Percentiles rank a stretch among this genome's conserved stretches.
These are phyloP conservation scores for Hypanus sabinus DNA, from an alignment of 2,113 vertebrate species.

Conservation along the genomic window DNA sequence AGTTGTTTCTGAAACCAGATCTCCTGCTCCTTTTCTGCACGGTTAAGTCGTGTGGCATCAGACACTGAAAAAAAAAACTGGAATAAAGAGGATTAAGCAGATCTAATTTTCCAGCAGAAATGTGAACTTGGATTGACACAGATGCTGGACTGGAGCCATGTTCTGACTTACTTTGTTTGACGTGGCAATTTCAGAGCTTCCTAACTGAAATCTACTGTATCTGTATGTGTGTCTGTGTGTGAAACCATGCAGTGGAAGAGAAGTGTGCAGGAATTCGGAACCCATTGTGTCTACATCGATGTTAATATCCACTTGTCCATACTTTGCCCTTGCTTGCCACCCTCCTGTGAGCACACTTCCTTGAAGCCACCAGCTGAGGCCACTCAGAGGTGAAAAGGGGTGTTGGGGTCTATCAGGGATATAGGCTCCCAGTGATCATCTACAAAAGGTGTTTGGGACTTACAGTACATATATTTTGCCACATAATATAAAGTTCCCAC, in stretches of 20 bases:
- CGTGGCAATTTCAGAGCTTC: conserved; percentile 15
- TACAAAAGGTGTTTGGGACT: too few species aligned
- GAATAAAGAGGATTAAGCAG: neutral
- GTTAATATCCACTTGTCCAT: too few species aligned
- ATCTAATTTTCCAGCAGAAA: conserved; percentile 1
- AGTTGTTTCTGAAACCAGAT: neutral
- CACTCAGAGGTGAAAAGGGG: too few species aligned
- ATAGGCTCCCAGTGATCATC: too few species aligned
- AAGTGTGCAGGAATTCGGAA: too few species aligned
- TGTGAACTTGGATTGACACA: conserved; percentile 34
- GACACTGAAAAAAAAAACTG: neutral
- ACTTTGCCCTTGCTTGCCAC: too few species aligned
- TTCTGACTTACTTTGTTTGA: neutral
- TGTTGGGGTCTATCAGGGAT: too few species aligned
- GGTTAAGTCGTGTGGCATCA: neutral
- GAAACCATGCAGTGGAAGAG: neutral
- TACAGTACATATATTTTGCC: too few species aligned
- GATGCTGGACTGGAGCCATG: neutral
- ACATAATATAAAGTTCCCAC: too few species aligned
- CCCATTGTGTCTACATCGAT: too few species aligned
- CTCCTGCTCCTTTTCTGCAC: neutral
- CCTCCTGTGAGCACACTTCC: too few species aligned
- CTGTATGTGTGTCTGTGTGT: neutral
- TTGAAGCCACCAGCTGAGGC: neutral
- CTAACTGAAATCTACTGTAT: neutral